Evolutionary conservation across 30 jellyfish, hydroid and myxozoan genomes (phyloP).

Genomic region (Hydra vulgaris): DNA sequence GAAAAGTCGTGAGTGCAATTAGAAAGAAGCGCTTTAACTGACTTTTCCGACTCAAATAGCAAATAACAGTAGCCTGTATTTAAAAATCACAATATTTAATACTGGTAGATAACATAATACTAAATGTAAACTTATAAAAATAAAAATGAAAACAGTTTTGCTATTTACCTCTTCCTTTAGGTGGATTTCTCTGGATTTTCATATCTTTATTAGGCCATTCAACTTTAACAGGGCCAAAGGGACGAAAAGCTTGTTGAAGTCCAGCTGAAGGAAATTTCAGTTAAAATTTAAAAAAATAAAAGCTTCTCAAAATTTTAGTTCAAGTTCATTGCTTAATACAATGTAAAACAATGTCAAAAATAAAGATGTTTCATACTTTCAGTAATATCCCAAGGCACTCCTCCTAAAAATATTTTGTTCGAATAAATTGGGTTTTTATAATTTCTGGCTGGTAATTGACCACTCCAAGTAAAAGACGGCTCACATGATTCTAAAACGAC

Average conservation of each 20-base stretch:
- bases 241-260: constrained; percentile 77
- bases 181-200: constrained; percentile 61
- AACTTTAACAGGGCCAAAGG: constrained; percentile 86
- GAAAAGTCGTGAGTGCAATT: constrained; percentile 90
- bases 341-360: no score
- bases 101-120: no score
- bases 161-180: constrained; percentile 61
- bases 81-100: neutral
- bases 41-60: constrained; percentile 84
- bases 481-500: constrained; percentile 42
- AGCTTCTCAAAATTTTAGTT: neutral
- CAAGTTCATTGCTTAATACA: neutral
- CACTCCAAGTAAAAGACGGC: constrained; percentile 96
- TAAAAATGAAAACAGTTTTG: neutral
- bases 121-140: no score
- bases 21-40: constrained; percentile 77
- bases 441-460: constrained; percentile 76
- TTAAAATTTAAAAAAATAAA: neutral
- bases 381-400: constrained; percentile 98
- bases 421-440: constrained; percentile 82
- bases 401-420: constrained; percentile 91
- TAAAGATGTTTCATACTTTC: constrained; percentile 65
- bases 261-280: constrained; percentile 38
- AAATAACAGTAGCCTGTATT: constrained; percentile 68
- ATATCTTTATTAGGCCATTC: constrained; percentile 98